Base-by-base conservation (phyloP, 1,140 invertebrate species). In the Meloidogyne chitwoodi region DNA sequence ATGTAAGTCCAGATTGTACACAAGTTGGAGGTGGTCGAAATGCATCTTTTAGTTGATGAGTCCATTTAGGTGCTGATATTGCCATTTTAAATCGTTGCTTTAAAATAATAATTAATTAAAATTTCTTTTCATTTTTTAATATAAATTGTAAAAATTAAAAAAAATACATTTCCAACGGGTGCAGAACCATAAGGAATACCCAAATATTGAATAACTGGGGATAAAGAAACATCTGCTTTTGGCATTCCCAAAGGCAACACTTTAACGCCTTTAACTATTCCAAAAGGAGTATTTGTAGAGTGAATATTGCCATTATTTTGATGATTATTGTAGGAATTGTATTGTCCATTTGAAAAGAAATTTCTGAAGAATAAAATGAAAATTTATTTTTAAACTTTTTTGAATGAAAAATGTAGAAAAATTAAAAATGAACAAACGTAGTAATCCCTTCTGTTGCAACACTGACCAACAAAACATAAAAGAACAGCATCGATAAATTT, bases 121-220 rank as follows among this genome's bases (percentile, higher is more conserved):
- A 26, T 77, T 31, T 34, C 62, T 63, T 70, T 75, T 44, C 26
- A 77, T 31, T 65, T 65, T 79, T n/a, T n/a, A n/a, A n/a, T n/a
- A n/a, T n/a, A n/a, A n/a, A n/a, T 14, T 1, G 29, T n/a, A 72
- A 80, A 78, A 74, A 56, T 6, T 8, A 8, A 56, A 56, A n/a
- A 26, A 29, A 29, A 65, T 29, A 84, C 83, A 77, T 84, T 92
- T 19, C 93, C 94, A 3, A 93, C 89, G 3, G 94, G 95, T 29
- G 95, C 92, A 27, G 93, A 93, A 22, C 94, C 96, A 87, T 97
- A 98, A 0, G 94, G 94, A 61, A 97, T 92, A 0, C 95, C 95
- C 1, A 93, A 90, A 87, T 94, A 98, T 75, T 94, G 93, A 24
- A 84, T 80, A 10, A 86, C 85, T 27, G 84, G 73, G 16, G 19